These are phyloP conservation scores for Drosophila nasuta DNA, from an alignment of 1,140 invertebrate species.

Conservation along the genomic window DNA sequence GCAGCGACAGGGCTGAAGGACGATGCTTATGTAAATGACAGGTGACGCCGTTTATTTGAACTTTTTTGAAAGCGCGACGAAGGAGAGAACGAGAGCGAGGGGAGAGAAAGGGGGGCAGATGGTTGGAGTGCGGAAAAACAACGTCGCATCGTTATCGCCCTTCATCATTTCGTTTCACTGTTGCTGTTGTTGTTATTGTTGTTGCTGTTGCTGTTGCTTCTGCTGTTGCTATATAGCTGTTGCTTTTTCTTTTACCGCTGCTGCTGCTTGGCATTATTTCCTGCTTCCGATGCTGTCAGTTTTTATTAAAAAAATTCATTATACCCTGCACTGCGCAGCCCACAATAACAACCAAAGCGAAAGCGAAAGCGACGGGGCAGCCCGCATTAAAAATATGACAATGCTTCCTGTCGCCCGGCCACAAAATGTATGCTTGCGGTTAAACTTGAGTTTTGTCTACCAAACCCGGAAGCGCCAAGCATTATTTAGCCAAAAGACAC, in stretches of 20 bases:
- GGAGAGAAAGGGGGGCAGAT: neutral
- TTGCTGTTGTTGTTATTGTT: constrained; percentile 15
- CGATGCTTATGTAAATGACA: constrained; percentile 55
- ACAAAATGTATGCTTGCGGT: neutral
- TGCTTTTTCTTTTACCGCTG: neutral
- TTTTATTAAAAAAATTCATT: constrained; percentile 75
- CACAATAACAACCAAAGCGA: neutral
- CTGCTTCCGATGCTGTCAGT: constrained; percentile 46
- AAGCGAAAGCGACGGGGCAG: constrained; percentile 2
- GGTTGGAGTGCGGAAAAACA: constrained; percentile 22
- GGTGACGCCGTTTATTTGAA: constrained; percentile 65
- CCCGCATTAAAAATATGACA: constrained; percentile 10
- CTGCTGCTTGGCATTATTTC: constrained; percentile 48
- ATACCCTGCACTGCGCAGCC: constrained; percentile 53
- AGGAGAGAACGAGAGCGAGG: neutral
- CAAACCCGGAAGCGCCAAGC: neutral
- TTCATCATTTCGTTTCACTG: constrained; percentile 35
- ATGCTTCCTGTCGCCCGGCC: neutral
- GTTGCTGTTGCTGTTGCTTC: neutral
- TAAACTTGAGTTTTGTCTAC: neutral
- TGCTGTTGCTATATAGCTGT: constrained; percentile 3
- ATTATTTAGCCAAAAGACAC: neutral
- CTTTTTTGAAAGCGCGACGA: constrained; percentile 53
- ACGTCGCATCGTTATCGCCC: constrained; percentile 31
- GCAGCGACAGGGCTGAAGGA: neutral